Base-by-base conservation (phyloP, 2,888 invertebrate species). In the Drosophila maculinotata region DNA sequence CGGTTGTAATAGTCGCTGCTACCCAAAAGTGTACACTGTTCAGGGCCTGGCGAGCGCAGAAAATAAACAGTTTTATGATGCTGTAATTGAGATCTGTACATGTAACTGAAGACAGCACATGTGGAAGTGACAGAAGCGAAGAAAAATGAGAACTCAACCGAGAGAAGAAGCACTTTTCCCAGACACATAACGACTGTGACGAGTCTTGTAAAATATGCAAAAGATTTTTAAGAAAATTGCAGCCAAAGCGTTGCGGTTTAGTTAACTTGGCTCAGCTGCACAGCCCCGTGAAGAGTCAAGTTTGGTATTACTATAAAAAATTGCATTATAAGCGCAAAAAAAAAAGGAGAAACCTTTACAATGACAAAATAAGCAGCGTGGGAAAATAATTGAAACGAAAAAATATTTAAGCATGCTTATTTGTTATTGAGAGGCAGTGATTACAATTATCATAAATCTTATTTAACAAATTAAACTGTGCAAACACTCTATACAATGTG, bases 331-430 rank as follows among this genome's bases (percentile, higher is more conserved):
- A 52, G 26, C 14, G 33, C 38, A 47, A 36, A 56, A 45, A 51
- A 30, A 44, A 39, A 25, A n/a, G n/a, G n/a, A n/a, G n/a, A n/a
- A n/a, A 20, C 20, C 41, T 28, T 36, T 67, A 36, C 45, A 66
- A 66, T 57, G 58, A 47, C 59, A 53, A 49, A 77, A 63, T 79
- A 82, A 86, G 66, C 86, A 80, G 69, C 81, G 81, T 81, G 81
- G 79, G 86, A 81, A 81, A 71, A 36, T 14, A 39, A 44, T 45
- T 60, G 52, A 31, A 53, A 39, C 23, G 45, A 73, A 60, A 30
- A 30, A 38, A 28, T 26, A 62, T 53, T 62, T 42, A 54, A 35
- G 6, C 6, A 31, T 45, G 15, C 48, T 52, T 33, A 56, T 9
- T 71, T 15, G 23, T 12, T 20, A 38, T 30, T 14, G 65, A 47